phyloP scores from a whole-genome alignment of 2,113 vertebrate genomes.

The Varanus komodoensis region DNA sequence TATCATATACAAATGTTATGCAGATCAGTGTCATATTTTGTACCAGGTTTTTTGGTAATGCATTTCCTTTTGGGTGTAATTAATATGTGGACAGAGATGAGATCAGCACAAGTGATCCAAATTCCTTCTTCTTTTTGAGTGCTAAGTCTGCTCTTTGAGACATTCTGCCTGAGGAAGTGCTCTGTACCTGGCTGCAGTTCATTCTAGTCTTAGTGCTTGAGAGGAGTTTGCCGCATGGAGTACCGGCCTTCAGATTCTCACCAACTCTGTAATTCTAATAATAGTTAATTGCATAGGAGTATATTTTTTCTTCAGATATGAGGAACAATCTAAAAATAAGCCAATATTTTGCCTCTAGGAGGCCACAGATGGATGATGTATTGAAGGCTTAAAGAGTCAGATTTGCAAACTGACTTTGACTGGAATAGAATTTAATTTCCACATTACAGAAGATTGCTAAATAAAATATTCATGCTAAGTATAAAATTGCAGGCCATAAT shows the following conservation, averaged over 20 bases:
- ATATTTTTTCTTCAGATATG: neutral
- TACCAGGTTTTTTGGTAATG: too few relatives aligned
- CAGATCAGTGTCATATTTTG: too few relatives aligned
- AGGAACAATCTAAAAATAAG: neutral
- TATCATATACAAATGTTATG: too few relatives aligned
- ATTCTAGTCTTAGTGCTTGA: neutral
- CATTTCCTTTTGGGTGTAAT: too few relatives aligned
- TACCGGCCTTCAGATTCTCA: neutral
- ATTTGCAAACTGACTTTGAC: slow-evolving; percentile 14
- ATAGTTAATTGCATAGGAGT: neutral
- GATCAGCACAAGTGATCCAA: neutral
- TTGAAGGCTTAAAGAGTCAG: slow-evolving; percentile 8
- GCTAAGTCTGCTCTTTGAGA: neutral
- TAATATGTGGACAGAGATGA: neutral
- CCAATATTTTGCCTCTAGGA: slow-evolving; percentile 6
- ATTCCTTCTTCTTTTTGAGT: neutral
- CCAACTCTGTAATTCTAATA: slow-evolving; percentile 1
- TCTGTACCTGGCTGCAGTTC: neutral
- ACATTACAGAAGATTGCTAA: neutral
- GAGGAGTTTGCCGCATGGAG: accelerated
- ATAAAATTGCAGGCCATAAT: neutral
- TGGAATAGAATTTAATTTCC: neutral
- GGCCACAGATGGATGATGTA: slow-evolving; percentile 6
- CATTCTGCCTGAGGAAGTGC: neutral
- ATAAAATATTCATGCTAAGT: slow-evolving; percentile 18